Base-by-base conservation (phyloP, 2,113 vertebrate genomes). In the Glareola pratincola region DNA sequence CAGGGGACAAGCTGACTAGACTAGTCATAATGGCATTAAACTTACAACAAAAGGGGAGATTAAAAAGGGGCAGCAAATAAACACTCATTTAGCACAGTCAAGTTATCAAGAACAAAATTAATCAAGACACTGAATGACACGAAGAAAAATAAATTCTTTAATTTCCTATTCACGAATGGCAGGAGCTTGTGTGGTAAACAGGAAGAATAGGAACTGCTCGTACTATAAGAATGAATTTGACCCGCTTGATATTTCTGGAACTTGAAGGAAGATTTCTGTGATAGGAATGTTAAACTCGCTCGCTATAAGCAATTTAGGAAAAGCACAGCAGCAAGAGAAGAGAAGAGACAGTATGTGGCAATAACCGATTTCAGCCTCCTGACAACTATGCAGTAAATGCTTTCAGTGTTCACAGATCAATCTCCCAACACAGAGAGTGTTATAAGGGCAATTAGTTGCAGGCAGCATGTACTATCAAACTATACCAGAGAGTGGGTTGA, bases 111-210 rank as follows among this genome's bases (percentile, higher is more conserved):
- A 94, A 87, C 73, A 95, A 94, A 95, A 97, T 97, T 92, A 96
- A 94, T 97, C 86, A 91, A 94, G 94, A 93, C 95, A 94, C 39
- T 86, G 92, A 94, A 81, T 87, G 95, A 87, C 95, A 94, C 45
- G 84, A 91, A 81, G 91, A 91, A 91, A 92, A 97, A 96, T 71
- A 97, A 96, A 97, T 96, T 96, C 73, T 97, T 97, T 97, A 96
- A 96, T 94, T 95, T 88, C 60, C 48, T 78, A 39, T 87, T 91
- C 79, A 72, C 81, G 80, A 97, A 89, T 95, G 94, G 80, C 83
- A 94, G 69, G 37, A 89, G 68, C 64, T 80, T 85, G 43, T 71
- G 57, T n/a, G 22, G 64, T 89, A 92, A 97, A 94, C 69, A 92
- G 37, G 43, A 89, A 76, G 45, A 90, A 51, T 20, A 80, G 60